phyloP scores from a whole-genome alignment of 2,113 vertebrate species.

The Atractosteus spatula region DNA sequence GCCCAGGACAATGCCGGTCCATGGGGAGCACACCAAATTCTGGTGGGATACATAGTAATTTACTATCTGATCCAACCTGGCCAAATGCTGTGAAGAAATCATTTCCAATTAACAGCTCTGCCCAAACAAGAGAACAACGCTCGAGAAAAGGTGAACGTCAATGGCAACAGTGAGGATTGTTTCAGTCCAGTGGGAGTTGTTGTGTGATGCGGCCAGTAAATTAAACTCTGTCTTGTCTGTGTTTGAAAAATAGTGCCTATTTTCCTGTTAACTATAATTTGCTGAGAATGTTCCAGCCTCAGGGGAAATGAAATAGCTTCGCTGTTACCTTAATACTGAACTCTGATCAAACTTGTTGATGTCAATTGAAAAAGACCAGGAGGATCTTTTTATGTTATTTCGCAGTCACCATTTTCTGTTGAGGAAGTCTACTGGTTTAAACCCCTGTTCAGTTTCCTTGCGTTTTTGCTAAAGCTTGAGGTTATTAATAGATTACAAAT shows the following conservation, averaged over 20 bases:
- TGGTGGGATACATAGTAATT: background rate
- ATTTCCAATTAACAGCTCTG: conserved; percentile 28
- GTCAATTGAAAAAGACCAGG: conserved; percentile 2
- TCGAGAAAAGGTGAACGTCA: conserved; percentile 8
- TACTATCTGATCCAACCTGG: conserved; percentile 10
- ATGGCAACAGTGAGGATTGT: conserved; percentile 15
- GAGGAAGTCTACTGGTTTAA: background rate
- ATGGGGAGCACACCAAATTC: background rate
- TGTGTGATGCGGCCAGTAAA: conserved; percentile 25
- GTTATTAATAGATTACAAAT: too few relatives aligned
- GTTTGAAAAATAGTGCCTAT: conserved; percentile 18
- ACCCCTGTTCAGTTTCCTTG: background rate
- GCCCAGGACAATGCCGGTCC: background rate
- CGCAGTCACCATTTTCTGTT: background rate
- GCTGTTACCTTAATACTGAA: conserved; percentile 3
- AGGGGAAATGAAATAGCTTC: conserved; percentile 12
- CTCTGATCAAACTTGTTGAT: background rate
- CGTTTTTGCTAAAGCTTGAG: background rate
- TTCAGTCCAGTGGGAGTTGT: conserved; percentile 17
- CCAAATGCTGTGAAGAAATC: background rate
- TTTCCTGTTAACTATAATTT: conserved; percentile 24
- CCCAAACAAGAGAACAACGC: conserved; percentile 18
- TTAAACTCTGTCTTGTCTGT: conserved; percentile 26
- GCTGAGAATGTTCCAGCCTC: conserved; percentile 18
- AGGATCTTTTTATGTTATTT: background rate